Base-by-base conservation (phyloP, 2,113 vertebrate species). In the Sturnira hondurensis region DNA sequence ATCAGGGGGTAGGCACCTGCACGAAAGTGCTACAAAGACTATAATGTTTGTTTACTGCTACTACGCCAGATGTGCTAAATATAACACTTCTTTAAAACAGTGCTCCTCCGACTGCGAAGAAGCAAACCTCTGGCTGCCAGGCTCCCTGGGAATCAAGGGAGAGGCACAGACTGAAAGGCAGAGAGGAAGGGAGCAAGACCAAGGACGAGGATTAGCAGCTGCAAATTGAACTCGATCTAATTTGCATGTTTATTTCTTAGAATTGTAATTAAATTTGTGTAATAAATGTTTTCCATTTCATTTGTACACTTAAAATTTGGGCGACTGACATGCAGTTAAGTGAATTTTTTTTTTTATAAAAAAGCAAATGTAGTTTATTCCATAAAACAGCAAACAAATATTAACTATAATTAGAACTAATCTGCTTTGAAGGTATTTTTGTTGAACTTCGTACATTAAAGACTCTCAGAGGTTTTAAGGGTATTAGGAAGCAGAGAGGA, bases 191-290 rank as follows among this genome's bases (percentile, higher is more conserved):
- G 89, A 85, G 36, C 65, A 50, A 95, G 84, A 94, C 82, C 88
- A 50, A 87, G 94, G 88, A 73, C 61, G 93, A 76, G 92, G 93
- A 97, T 96, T 96, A 98, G 91, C 93, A 96, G 97, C 91, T 90
- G 97, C 96, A 97, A 95, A 97, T 97, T 96, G 96, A 87, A 95
- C 96, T 94, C 96, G 43, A 71, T 93, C 97, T 97, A 89, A 98
- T 97, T 96, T 97, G 96, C 97, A 98, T 98, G 97, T 97, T 97
- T 97, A 98, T 98, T 97, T 96, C 97, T 95, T 97, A 96, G 96
- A 96, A 97, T 97, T 97, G 95, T 97, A 97, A 97, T 98, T 98
- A 98, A 97, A 98, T 97, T 97, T 97, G 95, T 96, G 97, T 98
- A 97, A 98, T 97, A 97, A 97, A 96, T 97, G 97, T 96, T 98